Conservation (phyloP, 2,797 vertebrate species). For the Leptatherina wallacei region DNA sequence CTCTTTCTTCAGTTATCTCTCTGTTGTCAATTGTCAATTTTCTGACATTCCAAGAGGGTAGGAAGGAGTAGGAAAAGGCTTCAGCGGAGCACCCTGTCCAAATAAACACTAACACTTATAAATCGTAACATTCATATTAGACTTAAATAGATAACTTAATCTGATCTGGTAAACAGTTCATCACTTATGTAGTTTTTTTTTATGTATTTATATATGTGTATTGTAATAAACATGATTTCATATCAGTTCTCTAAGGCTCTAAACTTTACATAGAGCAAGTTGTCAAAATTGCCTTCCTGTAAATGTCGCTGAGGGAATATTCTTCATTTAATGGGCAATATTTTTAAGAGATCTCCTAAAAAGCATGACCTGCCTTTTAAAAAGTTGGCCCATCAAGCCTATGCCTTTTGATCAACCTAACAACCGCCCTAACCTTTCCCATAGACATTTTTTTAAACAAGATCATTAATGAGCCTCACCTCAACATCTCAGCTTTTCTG, state of each 20-base stretch:
- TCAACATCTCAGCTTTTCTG: conserved; percentile 67
- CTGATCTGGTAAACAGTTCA: conserved; percentile 24
- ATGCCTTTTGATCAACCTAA: conserved; percentile 77
- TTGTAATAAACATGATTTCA: conserved; percentile 41
- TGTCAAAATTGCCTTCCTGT: conserved; percentile 30
- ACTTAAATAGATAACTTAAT: conserved; percentile 25
- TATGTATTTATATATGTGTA: conserved; percentile 39
- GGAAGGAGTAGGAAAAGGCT: conserved; percentile 42
- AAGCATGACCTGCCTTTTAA: conserved; percentile 63
- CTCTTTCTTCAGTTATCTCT: conserved; percentile 41
- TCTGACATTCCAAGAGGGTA: conserved; percentile 32
- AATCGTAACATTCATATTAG: conserved; percentile 31
- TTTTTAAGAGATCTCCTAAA: conserved; percentile 79
- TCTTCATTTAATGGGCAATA: conserved; percentile 66
- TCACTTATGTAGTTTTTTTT: conserved; percentile 19
- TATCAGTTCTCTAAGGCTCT: conserved; percentile 25
- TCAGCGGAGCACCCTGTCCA: conserved; percentile 49
- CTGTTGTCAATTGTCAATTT: conserved; percentile 18
- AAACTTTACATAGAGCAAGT: conserved; percentile 35
- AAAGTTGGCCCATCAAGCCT: conserved; percentile 71
- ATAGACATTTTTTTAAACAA: conserved; percentile 66
- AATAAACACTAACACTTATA: conserved; percentile 40
- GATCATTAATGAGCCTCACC: conserved; percentile 75
- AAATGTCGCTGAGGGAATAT: conserved; percentile 56
- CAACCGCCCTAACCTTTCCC: conserved; percentile 59